A percentile compares a stretch with the other conserved stretches of the same genome.
These are phyloP conservation scores for Gnathochromis pfefferi DNA, from an alignment of 2,113 vertebrate genomes.

Conservation along the genomic window DNA sequence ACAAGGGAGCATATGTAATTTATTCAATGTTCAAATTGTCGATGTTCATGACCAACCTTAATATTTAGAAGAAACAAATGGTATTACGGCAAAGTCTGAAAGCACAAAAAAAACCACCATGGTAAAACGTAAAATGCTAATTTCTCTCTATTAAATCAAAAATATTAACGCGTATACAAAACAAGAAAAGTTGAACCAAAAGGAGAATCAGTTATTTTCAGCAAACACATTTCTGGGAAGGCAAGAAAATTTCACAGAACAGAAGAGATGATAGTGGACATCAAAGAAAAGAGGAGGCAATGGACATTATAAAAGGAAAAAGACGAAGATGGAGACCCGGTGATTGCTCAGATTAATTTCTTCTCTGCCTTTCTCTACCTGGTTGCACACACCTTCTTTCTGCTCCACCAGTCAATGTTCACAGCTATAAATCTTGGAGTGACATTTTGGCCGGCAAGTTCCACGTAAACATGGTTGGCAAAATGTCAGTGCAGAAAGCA, in stretches of 20 bases:
- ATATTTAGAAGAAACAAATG: neutral
- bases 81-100: neutral
- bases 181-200: neutral
- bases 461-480: conserved; percentile 48
- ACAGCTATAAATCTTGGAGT: conserved; percentile 59
- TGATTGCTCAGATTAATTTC: conserved; percentile 32
- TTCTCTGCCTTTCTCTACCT: conserved; percentile 48
- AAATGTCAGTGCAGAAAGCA: conserved; percentile 66
- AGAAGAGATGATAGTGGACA: conserved; percentile 12
- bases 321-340: neutral
- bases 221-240: neutral
- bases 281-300: neutral
- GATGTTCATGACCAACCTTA: neutral
- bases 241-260: conserved; percentile 24
- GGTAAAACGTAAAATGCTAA: neutral
- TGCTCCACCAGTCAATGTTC: conserved; percentile 47
- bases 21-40: neutral
- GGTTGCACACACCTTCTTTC: conserved; percentile 29
- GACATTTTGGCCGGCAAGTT: conserved; percentile 60
- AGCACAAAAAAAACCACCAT: neutral
- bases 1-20: neutral
- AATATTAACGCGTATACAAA: neutral
- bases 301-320: conserved; percentile 12
- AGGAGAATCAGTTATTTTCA: neutral
- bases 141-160: neutral